Evolutionary conservation across 2,113 vertebrate genomes (phyloP), one percentile per base, ranked within the genome.

Genomic region (Cololabis saira): DNA sequence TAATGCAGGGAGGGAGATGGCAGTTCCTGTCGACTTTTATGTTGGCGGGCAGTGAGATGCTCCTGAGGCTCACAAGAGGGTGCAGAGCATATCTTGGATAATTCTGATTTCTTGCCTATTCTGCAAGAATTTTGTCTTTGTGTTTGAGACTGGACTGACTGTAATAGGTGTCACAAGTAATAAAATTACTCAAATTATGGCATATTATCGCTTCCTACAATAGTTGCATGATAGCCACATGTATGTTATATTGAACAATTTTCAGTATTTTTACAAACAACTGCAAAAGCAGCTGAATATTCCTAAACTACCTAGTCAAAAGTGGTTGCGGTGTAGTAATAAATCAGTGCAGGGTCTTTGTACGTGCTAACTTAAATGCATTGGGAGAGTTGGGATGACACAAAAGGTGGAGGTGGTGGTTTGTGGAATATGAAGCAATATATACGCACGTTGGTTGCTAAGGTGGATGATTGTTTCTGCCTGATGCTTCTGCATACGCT

Each of bases 381-480:
- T 64, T 43, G 54, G 53, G 65, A 49, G 57, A 83, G 45, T n/a
- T 47, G n/a, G 45, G 18, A 18, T 30, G 53, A 76, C 54, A 50
- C 59, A n/a, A 69, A 44, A 17, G 63, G 33, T 76, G 72, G 69
- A 61, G 54, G 19, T 14, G 7, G 19, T 18, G 24, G 63, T 65
- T 33, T 30, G 61, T 18, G 30, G 42, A 52, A 74, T 9, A 15
- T 22, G 37, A 11, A 44, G 22, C 37, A 33, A 60, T 61, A 48
- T 67, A 60, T 61, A 48, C 64, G 50, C 56, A 78, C 55, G 53
- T 16, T 68, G 60, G 58, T 27, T 27, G 24, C 24, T 27, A 67
- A 62, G 84, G 84, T 66, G 52, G 64, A 57, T 64, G 78, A 81
- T 83, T 81, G 78, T 82, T 78, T 76, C 60, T 66, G 74, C 63